These are phyloP conservation scores for Dermolepida albohirtum DNA, from an alignment of 2,888 invertebrate genomes.

Conservation along the genomic window DNA sequence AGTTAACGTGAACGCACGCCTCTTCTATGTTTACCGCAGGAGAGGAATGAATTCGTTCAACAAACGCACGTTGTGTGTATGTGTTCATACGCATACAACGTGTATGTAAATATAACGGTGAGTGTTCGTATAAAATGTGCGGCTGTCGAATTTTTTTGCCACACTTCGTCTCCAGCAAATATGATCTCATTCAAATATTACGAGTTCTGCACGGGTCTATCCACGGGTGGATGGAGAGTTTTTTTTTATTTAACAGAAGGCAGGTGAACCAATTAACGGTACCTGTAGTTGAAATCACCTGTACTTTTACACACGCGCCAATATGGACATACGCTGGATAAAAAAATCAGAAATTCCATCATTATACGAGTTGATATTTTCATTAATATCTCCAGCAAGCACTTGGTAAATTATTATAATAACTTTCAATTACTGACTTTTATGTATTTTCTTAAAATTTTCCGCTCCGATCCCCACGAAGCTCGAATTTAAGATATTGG, in stretches of 20 bases:
- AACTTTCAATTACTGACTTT: constrained; percentile 18
- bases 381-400: constrained; percentile 24
- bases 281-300: constrained; percentile 65
- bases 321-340: constrained; percentile 43
- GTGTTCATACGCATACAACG: too few relatives aligned
- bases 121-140: neutral
- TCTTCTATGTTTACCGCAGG: constrained; percentile 3
- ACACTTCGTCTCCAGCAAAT: constrained; percentile 23
- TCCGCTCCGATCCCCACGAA: too few relatives aligned
- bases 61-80: neutral
- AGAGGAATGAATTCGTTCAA: neutral
- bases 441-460: neutral
- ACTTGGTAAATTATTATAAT: constrained; percentile 28
- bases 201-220: constrained; percentile 47
- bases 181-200: constrained; percentile 45
- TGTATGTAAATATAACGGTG: constrained; percentile 16
- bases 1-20: constrained; percentile 1
- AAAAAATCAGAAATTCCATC: constrained; percentile 38
- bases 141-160: constrained; percentile 23
- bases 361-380: constrained; percentile 39
- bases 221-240: constrained; percentile 49
- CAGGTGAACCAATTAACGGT: constrained; percentile 66
- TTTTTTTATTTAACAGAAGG: constrained; percentile 53
- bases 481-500: too few relatives aligned
- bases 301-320: constrained; percentile 57